Conservation (phyloP, 2,797 vertebrate genomes). For the Sorex maritimensis region DNA sequence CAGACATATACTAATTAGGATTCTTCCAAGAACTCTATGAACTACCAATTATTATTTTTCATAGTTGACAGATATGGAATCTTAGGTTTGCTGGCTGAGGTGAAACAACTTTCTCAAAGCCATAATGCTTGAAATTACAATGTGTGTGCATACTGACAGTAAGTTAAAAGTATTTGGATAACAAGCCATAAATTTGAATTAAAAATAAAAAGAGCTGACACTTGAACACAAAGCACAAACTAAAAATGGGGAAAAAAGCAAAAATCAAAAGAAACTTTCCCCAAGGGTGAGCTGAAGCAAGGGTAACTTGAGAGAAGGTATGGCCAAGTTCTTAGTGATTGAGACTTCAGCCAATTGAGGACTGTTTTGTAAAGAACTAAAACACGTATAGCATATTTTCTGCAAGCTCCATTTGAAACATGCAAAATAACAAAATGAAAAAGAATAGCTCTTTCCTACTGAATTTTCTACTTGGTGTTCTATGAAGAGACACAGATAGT, state of each 20-base stretch:
- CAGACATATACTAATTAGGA: background rate
- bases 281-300: background rate
- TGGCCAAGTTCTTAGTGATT: background rate
- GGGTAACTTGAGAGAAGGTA: background rate
- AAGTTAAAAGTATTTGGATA: conserved; percentile 10
- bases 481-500: conserved; percentile 17
- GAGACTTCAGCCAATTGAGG: background rate
- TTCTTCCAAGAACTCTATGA: background rate
- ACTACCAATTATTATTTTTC: background rate
- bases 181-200: background rate
- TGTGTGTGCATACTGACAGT: background rate
- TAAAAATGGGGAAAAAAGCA: background rate
- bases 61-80: background rate
- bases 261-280: background rate
- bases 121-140: conserved; percentile 14
- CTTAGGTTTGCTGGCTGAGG: background rate
- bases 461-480: conserved; percentile 36
- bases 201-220: background rate
- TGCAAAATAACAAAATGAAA: background rate
- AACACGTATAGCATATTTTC: background rate
- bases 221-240: background rate
- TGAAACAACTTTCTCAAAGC: conserved; percentile 12
- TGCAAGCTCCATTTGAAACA: background rate
- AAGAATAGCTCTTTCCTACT: conserved; percentile 2
- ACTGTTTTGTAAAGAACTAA: background rate